Percentiles rank a stretch among this genome's conserved stretches.
Evolutionary conservation across 2,113 vertebrate species (phyloP).

Genomic region (Crotalus horridus): DNA sequence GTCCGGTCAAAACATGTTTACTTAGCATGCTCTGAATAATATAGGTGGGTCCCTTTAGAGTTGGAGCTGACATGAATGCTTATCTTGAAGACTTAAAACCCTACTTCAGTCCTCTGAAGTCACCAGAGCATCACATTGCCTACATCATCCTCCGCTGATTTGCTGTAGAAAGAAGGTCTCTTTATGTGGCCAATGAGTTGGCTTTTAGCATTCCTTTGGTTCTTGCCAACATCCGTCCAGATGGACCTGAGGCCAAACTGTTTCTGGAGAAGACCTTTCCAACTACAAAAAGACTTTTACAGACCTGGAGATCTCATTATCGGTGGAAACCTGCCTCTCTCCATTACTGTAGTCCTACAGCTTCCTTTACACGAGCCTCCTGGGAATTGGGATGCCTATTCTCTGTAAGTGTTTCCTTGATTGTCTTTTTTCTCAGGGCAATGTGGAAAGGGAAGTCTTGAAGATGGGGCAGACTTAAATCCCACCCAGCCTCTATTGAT

Average conservation of each 20-base stretch:
- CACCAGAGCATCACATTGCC: rapidly evolving
- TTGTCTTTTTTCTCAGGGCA: neutral
- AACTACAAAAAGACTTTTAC: neutral
- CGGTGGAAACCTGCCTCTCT: neutral
- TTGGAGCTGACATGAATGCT: neutral
- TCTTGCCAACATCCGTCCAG: neutral
- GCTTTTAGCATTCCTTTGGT: neutral
- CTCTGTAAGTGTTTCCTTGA: neutral
- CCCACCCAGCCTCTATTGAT: too few relatives aligned
- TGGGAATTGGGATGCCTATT: neutral
- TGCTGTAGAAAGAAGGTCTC: too few relatives aligned
- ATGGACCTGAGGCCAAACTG: too few relatives aligned
- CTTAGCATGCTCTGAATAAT: neutral
- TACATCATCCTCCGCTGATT: neutral
- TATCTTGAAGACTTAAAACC: neutral
- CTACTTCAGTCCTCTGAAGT: neutral
- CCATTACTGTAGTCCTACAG: neutral
- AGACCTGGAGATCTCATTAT: neutral
- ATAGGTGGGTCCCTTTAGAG: too few relatives aligned
- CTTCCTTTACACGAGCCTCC: neutral
- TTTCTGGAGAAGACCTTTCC: neutral
- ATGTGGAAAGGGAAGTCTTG: too few relatives aligned
- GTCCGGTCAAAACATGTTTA: neutral
- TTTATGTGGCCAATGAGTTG: too few relatives aligned
- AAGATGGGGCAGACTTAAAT: too few relatives aligned